Evolutionary conservation across 2,113 vertebrate species (phyloP), one percentile per base, ranked within the genome.

Genomic region (Callaeas wilsoni): DNA sequence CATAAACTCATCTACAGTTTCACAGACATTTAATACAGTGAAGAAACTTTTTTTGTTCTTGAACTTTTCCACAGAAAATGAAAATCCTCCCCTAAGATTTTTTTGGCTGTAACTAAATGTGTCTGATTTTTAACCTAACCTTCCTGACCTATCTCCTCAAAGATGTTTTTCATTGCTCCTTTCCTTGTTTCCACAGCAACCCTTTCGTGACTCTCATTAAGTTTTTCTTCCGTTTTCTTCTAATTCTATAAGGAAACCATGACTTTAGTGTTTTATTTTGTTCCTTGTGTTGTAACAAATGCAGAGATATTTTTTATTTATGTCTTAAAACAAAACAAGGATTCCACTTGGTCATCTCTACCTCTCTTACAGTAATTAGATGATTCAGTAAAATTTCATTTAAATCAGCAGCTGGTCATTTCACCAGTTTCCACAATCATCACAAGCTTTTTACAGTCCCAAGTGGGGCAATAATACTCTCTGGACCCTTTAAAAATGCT

Each of bases 151-250:
- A 5, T 56, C 23, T 60, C 15, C 18, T 89, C 49, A 53, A 80
- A 96, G 13, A 46, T 11, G 14, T 64, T 87, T 53, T 47, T 37
- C 32, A 47, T 64, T 79, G 14, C 15, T 89, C n/a, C 30, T 87
- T 64, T 87, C n/a, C 33, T 76, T 65, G 53, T 93, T 97, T 87
- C 70, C 78, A 87, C 69, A 91, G 76, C 62, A 95, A 96, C 69
- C 8, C 78, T 65, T 60, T 21, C 35, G 80, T 0, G 0, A 76
- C 18, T 46, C 9, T 63, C 21, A 60, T 59, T 35, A 57, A 39
- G 4, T 18, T 42, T 79, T 69, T 60, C 56, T 53, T 21, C 19
- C 29, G 6, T 42, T 86, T 77, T 65, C 18, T 46, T 59, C 15
- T 25, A 59, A 80, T 59, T 84, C 42, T 35, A 1, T 37, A 39